Evolutionary conservation across 2,113 vertebrate genomes (phyloP), one percentile per base, ranked within the genome.

Genomic region (Toxotes jaculatrix): DNA sequence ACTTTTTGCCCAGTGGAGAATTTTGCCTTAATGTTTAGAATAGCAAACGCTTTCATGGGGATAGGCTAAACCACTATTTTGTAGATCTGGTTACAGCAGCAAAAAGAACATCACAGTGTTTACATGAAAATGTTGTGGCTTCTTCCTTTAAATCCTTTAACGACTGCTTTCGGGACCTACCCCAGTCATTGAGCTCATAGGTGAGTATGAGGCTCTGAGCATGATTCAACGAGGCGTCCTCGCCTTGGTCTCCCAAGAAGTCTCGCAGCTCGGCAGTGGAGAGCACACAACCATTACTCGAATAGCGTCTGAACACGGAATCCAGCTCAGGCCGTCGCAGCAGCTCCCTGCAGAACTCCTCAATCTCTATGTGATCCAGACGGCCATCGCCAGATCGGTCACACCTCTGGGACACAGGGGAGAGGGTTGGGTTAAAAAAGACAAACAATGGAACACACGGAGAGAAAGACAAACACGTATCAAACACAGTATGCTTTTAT

Each of bases 261-360:
- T 98, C 97, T 0, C 93, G 93, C 88, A 99, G 95, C 92, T 99
- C 97, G 0, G 96, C 88, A 0, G 94, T 95, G 0, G 97, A 96
- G 42, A 98, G 93, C 12, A 97, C 95, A 0, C 36, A 93, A 42
- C 97, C 97, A 56, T 97, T 96, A 0, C 97, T 95, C 0, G 97
- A 98, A 86, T 97, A 98, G 8, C 49, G 93, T 32, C 90, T 88
- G 2, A 99, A 99, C 5, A 99, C 94, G 0, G 95, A 92, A 69
- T 99, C 97, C 89, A 99, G 82, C 95, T 99, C 98, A 0, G 97
- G 97, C 19, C 98, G 94, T 4, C 94, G 95, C 95, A 99, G 93
- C 84, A 99, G 95, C 90, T 94, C 95, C 42, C 95, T 95, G 85
- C 98, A 97, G 76, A 99, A 99, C 89, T 96, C 96, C 87, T 98